Evolutionary conservation across 1,140 invertebrate species (phyloP).

Genomic region (Hycleus phaleratus): DNA sequence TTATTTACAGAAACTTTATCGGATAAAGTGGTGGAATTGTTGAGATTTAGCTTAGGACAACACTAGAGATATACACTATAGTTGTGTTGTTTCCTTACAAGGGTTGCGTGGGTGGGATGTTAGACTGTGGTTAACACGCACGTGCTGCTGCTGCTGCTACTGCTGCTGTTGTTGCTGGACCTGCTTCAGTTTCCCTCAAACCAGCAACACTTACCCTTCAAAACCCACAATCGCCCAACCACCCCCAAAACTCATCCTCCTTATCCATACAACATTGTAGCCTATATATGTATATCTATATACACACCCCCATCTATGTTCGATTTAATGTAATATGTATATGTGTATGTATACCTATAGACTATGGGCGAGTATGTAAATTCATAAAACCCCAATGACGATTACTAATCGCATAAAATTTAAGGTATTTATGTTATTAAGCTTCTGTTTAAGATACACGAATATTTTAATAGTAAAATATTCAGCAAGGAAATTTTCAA

Average conservation of each 20-base stretch:
- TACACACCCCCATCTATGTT: conserved; percentile 10
- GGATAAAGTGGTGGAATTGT: conserved; percentile 19
- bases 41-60: conserved; percentile 1
- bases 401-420: conserved; percentile 6
- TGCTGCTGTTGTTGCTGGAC: conserved; percentile 12
- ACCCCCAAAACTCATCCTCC: neutral
- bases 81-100: conserved; percentile 38
- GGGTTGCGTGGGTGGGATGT: conserved; percentile 33
- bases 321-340: conserved; percentile 30
- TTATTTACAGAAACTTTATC: too few species aligned
- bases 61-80: conserved; percentile 31
- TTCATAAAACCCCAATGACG: conserved; percentile 5
- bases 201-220: conserved; percentile 10
- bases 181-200: conserved; percentile 18
- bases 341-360: conserved; percentile 7
- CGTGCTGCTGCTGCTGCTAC: conserved; percentile 20
- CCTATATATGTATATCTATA: neutral
- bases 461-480: too few species aligned
- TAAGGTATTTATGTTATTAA: neutral
- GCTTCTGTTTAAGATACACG: too few species aligned
- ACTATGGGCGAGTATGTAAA: conserved; percentile 9
- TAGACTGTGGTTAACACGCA: conserved; percentile 37
- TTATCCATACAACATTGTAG: neutral
- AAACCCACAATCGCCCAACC: conserved; percentile 11
- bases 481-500: too few species aligned